A percentile compares a stretch with the other conserved stretches of the same genome.
Conservation (phyloP, 2,113 vertebrate genomes). For the Melanostigma gelatinosum region DNA sequence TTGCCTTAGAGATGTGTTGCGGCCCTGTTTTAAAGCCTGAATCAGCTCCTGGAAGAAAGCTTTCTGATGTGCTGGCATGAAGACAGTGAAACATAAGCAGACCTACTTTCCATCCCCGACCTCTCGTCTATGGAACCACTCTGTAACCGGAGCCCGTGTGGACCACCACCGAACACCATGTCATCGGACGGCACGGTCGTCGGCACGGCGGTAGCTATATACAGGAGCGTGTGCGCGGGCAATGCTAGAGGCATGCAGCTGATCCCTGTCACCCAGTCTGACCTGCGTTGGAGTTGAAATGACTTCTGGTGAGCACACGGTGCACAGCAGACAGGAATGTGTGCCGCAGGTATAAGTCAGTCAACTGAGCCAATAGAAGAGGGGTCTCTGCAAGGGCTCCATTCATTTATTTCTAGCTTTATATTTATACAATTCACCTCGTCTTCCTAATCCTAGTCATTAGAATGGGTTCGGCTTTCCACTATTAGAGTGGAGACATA, state of each 20-base stretch:
- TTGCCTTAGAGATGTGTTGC: constrained; percentile 13
- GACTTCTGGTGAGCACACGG: neutral
- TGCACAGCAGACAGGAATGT: constrained; percentile 21
- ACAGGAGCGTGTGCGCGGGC: constrained; percentile 40
- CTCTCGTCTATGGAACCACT: constrained; percentile 60
- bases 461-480: neutral
- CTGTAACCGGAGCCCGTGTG: constrained; percentile 60
- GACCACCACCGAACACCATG: constrained; percentile 37
- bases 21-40: constrained; percentile 21
- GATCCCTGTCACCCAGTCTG: constrained; percentile 36
- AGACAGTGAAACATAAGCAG: constrained; percentile 43
- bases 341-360: constrained; percentile 18
- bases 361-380: constrained; percentile 22
- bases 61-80: constrained; percentile 32
- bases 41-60: constrained; percentile 25
- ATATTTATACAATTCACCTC: neutral
- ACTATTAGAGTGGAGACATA: neutral
- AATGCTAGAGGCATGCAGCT: constrained; percentile 28
- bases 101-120: constrained; percentile 50
- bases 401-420: neutral
- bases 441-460: neutral
- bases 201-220: constrained; percentile 51
- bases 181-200: constrained; percentile 1
- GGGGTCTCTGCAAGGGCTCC: constrained; percentile 14
- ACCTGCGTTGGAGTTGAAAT: constrained; percentile 35